phyloP scores from a whole-genome alignment of 1,140 invertebrate genomes.

The Propsilocerus akamusi region DNA sequence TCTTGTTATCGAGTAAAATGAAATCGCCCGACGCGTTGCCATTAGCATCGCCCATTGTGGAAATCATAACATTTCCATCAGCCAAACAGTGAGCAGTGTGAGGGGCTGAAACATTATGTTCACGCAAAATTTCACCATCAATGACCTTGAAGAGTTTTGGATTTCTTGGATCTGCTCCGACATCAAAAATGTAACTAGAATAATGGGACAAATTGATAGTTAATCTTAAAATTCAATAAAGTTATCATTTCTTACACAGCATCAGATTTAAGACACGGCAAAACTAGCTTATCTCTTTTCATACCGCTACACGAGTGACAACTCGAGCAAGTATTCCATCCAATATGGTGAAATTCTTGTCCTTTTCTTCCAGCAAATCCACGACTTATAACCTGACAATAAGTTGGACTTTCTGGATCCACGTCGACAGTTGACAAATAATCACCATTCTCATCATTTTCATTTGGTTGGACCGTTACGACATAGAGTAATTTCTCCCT shows the following conservation, averaged over 20 bases:
- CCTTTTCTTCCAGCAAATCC: constrained; percentile 54
- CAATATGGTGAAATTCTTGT: constrained; percentile 88
- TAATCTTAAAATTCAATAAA: background rate
- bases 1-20: constrained; percentile 68
- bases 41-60: constrained; percentile 67
- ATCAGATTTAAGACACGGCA: constrained; percentile 66
- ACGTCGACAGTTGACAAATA: constrained; percentile 84
- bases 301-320: constrained; percentile 33
- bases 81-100: constrained; percentile 90
- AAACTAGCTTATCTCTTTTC: constrained; percentile 55
- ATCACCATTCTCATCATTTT: constrained; percentile 46
- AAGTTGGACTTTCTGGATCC: constrained; percentile 70
- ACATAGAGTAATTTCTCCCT: constrained; percentile 76
- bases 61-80: constrained; percentile 86
- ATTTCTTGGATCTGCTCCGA: constrained; percentile 42
- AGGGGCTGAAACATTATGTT: constrained; percentile 53
- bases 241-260: constrained; percentile 20
- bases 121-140: constrained; percentile 50
- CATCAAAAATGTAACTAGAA: constrained; percentile 72
- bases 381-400: constrained; percentile 72
- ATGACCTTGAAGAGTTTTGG: constrained; percentile 39
- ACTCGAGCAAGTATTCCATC: constrained; percentile 93
- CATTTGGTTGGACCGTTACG: constrained; percentile 60
- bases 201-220: background rate
- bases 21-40: constrained; percentile 76